phyloP scores from a whole-genome alignment of 2,797 vertebrate genomes.

The Phylloscopus collybita region DNA sequence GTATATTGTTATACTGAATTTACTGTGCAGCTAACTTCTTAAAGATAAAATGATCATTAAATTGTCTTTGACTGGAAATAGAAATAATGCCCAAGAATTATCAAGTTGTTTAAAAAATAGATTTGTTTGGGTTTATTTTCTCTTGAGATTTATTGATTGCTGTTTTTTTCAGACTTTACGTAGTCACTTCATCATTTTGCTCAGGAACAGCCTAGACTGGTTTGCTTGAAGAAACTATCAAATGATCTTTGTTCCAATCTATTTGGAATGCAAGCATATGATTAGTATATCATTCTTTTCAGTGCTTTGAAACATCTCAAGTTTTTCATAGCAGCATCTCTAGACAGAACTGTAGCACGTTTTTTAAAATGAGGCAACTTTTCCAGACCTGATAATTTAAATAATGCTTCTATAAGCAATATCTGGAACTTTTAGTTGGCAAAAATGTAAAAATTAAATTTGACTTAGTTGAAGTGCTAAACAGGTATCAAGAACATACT shows the following conservation, averaged over 20 bases:
- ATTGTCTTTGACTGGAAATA: not conserved
- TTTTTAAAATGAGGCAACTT: not conserved
- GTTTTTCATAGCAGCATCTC: not conserved
- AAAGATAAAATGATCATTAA: not conserved
- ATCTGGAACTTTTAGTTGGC: not conserved
- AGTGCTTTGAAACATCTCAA: not conserved
- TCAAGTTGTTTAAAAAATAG: not conserved
- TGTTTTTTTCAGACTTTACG: not conserved
- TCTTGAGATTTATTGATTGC: not conserved
- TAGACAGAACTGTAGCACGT: not conserved
- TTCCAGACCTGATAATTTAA: not conserved
- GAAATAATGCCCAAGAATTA: not conserved
- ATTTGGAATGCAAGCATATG: conserved; percentile 2
- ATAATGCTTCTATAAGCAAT: not conserved
- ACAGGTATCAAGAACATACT: not conserved
- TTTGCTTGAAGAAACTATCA: conserved; percentile 5
- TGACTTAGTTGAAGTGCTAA: not conserved
- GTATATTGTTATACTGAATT: not conserved
- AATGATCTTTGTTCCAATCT: not conserved
- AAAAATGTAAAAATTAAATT: not conserved
- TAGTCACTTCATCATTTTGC: not conserved
- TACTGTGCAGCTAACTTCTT: not conserved
- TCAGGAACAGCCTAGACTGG: not conserved
- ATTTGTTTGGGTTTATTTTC: not conserved
- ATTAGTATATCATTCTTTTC: not conserved